Conservation (phyloP, 2,888 invertebrate species). For the Actias luna region DNA sequence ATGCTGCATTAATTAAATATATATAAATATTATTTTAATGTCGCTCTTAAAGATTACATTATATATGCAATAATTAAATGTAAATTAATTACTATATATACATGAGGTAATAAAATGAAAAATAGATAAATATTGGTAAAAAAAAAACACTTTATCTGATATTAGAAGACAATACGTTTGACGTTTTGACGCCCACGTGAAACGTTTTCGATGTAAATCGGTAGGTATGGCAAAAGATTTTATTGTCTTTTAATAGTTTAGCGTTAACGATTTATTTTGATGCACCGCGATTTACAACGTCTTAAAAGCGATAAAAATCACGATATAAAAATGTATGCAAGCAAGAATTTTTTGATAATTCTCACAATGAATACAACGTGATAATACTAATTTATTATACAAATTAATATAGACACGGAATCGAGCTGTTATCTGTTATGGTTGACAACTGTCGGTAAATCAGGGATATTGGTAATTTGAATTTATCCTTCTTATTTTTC, state of each 20-base stretch:
- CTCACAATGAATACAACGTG: neutral
- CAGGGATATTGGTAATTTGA: neutral
- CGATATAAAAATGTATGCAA: neutral
- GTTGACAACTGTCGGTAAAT: neutral
- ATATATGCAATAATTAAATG: neutral
- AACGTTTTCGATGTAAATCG: neutral
- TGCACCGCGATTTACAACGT: conserved; percentile 1
- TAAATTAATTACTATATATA: neutral
- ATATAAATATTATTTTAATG: neutral
- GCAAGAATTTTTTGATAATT: neutral
- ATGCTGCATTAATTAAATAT: neutral
- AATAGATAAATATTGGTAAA: no score
- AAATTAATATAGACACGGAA: neutral
- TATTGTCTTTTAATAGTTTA: conserved; percentile 6
- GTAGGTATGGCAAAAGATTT: conserved; percentile 1
- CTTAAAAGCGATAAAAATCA: conserved; percentile 4
- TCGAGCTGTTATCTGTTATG: neutral
- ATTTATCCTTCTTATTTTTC: no score
- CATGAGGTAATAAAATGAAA: neutral
- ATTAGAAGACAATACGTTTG: neutral
- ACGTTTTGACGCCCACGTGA: conserved; percentile 7
- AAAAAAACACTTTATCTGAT: conserved; percentile 5
- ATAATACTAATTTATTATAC: neutral
- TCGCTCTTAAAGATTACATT: neutral
- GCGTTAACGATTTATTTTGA: conserved; percentile 4